A percentile compares a stretch with the other conserved stretches of the same genome.
Conservation (phyloP, 2,797 vertebrate species). For the Pelobates cultripes region DNA sequence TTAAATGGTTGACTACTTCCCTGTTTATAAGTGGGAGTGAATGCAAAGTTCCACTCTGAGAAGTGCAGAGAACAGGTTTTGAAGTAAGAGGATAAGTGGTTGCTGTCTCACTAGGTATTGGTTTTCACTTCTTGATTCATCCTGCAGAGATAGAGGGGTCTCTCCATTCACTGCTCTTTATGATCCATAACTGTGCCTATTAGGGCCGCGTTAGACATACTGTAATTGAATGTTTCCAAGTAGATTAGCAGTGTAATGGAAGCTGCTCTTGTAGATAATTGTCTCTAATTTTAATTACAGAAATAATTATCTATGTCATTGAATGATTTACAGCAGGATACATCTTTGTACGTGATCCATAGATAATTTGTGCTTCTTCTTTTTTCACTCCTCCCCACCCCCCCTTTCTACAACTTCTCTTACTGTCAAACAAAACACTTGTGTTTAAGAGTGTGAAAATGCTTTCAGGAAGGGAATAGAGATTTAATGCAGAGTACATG, state of each 20-base stretch:
- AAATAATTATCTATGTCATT: slow-evolving; percentile 56
- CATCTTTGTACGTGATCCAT: slow-evolving; percentile 40
- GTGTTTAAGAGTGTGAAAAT: neutral
- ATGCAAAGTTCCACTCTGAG: no score
- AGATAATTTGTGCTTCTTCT: slow-evolving; percentile 19
- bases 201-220: slow-evolving; percentile 45
- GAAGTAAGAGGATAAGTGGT: no score
- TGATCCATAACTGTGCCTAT: slow-evolving; percentile 51
- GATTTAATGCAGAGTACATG: no score
- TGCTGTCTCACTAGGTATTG: no score
- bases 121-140: neutral
- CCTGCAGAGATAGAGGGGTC: neutral
- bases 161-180: slow-evolving; percentile 35
- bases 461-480: no score
- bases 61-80: no score
- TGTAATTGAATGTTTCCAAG: slow-evolving; percentile 57
- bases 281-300: slow-evolving; percentile 58
- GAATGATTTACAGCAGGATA: slow-evolving; percentile 51
- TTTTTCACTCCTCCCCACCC: neutral
- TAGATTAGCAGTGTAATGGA: slow-evolving; percentile 54
- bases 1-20: no score
- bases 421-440: neutral
- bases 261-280: slow-evolving; percentile 56
- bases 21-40: no score
- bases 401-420: neutral